phyloP scores from a whole-genome alignment of 1,140 invertebrate species.

The Scaptomyza hsui region DNA sequence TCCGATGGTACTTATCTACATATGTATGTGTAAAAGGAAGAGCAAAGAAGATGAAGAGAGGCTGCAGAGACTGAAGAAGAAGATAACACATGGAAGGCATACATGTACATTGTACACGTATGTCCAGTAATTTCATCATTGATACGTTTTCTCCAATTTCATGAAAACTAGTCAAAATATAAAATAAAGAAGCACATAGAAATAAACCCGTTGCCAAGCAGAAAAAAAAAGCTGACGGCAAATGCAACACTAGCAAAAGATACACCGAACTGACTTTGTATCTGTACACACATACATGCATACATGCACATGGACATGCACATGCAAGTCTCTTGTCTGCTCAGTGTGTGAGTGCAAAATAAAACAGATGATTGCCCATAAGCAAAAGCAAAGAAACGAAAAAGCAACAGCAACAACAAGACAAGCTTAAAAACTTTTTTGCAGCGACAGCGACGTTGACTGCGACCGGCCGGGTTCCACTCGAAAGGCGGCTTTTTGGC shows the following conservation, averaged over 20 bases:
- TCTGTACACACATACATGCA: slow-evolving; percentile 26
- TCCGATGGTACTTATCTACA: slow-evolving; percentile 52
- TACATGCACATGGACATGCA: slow-evolving; percentile 1
- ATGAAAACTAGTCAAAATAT: slow-evolving; percentile 56
- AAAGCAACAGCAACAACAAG: slow-evolving; percentile 13
- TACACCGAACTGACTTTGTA: slow-evolving; percentile 66
- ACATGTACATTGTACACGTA: slow-evolving; percentile 27
- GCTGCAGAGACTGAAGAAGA: slow-evolving; percentile 8
- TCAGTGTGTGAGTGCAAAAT: slow-evolving; percentile 61
- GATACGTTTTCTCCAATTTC: slow-evolving; percentile 79
- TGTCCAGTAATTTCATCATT: slow-evolving; percentile 81
- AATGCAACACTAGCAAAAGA: slow-evolving; percentile 72
- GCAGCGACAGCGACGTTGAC: slow-evolving; percentile 18
- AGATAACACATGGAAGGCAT: not conserved
- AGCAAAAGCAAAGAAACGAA: slow-evolving; percentile 60
- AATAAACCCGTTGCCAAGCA: slow-evolving; percentile 69
- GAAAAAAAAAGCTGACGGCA: slow-evolving; percentile 66
- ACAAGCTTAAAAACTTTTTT: slow-evolving; percentile 52
- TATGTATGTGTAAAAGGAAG: not conserved
- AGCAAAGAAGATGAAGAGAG: slow-evolving; percentile 9
- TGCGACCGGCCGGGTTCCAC: slow-evolving; percentile 60
- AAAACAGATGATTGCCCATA: slow-evolving; percentile 81
- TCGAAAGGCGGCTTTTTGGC: slow-evolving; percentile 37
- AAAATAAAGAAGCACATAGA: slow-evolving; percentile 31
- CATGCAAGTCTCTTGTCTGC: slow-evolving; percentile 42